A percentile compares a stretch with the other conserved stretches of the same genome.
Evolutionary conservation across 2,797 vertebrate genomes (phyloP).

Genomic region (Pipistrellus kuhlii): DNA sequence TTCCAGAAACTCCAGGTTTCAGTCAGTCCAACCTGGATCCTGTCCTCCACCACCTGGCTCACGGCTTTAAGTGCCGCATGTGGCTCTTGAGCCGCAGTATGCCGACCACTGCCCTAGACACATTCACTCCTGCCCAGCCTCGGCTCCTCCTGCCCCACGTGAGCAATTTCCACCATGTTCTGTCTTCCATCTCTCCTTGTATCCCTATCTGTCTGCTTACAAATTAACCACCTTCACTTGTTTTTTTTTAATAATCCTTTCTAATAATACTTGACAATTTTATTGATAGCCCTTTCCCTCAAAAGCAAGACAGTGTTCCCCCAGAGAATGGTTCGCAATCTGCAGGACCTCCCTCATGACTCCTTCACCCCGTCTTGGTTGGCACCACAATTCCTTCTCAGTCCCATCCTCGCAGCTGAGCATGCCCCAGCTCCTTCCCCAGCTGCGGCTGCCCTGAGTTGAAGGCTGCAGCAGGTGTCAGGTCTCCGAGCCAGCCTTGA

Average conservation of each 20-base stretch:
- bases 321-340: not conserved
- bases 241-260: conserved; percentile 7
- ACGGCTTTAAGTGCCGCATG: not conserved
- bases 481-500: not conserved
- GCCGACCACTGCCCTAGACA: not conserved
- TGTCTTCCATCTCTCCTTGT: not conserved
- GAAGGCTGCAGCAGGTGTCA: not conserved
- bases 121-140: not conserved
- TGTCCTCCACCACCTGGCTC: not conserved
- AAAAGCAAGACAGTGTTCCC: not conserved
- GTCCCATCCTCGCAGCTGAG: not conserved
- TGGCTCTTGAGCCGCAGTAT: too few species aligned
- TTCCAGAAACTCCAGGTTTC: not conserved
- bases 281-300: not conserved
- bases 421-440: not conserved
- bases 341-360: too few species aligned
- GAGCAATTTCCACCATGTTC: not conserved
- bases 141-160: not conserved
- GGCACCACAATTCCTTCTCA: not conserved
- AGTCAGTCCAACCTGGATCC: not conserved
- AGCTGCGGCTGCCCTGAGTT: not conserved
- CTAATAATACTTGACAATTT: not conserved
- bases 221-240: not conserved
- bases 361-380: not conserved
- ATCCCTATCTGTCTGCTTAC: not conserved